A percentile compares a stretch with the other conserved stretches of the same genome.
Conservation (phyloP, 1,140 invertebrate genomes). For the Mesaphorura yosii region DNA sequence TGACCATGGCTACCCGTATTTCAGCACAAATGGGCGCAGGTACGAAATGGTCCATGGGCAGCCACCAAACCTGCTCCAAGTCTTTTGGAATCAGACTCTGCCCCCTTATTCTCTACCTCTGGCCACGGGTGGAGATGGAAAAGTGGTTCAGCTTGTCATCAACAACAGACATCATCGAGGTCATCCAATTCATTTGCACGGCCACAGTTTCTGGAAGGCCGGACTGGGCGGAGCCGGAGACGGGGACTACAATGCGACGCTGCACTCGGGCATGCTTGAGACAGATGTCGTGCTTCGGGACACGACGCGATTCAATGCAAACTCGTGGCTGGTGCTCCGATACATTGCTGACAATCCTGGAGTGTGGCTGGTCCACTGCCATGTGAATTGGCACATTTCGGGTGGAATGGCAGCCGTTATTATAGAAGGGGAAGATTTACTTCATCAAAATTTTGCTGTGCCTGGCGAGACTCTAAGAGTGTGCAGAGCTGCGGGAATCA, state of each 20-base stretch:
- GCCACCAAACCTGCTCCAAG: neutral
- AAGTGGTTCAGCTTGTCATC: conserved; percentile 4
- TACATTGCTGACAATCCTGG: conserved; percentile 7
- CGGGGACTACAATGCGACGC: neutral
- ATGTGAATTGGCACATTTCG: conserved; percentile 9
- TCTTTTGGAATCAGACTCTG: neutral
- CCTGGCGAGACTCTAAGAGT: too few relatives aligned
- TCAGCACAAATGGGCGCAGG: neutral
- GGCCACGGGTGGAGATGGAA: neutral
- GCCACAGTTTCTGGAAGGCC: conserved; percentile 5
- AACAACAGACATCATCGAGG: neutral
- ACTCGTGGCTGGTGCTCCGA: conserved; percentile 1
- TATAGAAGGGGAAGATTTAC: too few relatives aligned
- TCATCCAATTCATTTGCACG: too few relatives aligned
- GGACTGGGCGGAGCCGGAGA: neutral
- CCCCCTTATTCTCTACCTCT: neutral
- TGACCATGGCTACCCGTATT: too few relatives aligned
- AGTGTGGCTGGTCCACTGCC: conserved; percentile 9
- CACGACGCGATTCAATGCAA: neutral
- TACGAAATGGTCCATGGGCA: neutral
- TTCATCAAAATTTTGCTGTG: too few relatives aligned
- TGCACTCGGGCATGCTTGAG: neutral
- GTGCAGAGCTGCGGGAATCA: too few relatives aligned
- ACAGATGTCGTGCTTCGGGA: neutral
- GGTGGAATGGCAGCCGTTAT: too few relatives aligned